Percentiles rank a stretch among this genome's conserved stretches.
Evolutionary conservation across 1,140 invertebrate species (phyloP).

Genomic region (Ooceraea biroi): DNA sequence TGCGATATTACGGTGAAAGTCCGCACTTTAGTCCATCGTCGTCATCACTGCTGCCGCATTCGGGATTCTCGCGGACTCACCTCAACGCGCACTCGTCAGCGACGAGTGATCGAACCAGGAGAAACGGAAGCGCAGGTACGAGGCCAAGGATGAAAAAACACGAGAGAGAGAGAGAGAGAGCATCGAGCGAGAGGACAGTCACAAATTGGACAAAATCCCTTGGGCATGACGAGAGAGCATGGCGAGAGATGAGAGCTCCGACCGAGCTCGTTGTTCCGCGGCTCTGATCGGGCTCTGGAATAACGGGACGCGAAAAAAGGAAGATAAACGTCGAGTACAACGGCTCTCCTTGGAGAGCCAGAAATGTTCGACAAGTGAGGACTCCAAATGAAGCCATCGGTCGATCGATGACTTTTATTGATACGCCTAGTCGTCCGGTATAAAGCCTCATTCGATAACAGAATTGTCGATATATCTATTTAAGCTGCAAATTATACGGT

Average conservation of each 20-base stretch:
- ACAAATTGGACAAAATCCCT: constrained; percentile 75
- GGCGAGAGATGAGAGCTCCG: constrained; percentile 34
- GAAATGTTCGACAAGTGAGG: constrained; percentile 35
- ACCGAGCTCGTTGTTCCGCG: not conserved
- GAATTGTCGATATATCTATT: constrained; percentile 27
- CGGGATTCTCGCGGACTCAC: not conserved
- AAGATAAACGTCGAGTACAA: constrained; percentile 23
- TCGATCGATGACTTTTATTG: constrained; percentile 8
- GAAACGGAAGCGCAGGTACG: not conserved
- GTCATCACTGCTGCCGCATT: not conserved
- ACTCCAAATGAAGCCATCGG: not conserved
- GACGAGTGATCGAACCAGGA: not conserved
- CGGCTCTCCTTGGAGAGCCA: constrained; percentile 38
- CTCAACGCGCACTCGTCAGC: constrained; percentile 52
- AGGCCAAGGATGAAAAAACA: constrained; percentile 10
- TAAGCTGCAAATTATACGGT: constrained; percentile 38
- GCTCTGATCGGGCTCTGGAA: constrained; percentile 22
- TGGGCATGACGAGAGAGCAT: constrained; percentile 60
- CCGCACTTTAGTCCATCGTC: not conserved
- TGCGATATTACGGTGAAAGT: not conserved
- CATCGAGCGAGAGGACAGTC: constrained; percentile 55
- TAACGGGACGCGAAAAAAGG: constrained; percentile 40
- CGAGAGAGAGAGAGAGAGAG: constrained; percentile 14
- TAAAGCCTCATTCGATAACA: not conserved
- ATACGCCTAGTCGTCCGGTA: not conserved